Base-by-base conservation (phyloP, 1,140 invertebrate species). In the Caenorhabditis brenneri region DNA sequence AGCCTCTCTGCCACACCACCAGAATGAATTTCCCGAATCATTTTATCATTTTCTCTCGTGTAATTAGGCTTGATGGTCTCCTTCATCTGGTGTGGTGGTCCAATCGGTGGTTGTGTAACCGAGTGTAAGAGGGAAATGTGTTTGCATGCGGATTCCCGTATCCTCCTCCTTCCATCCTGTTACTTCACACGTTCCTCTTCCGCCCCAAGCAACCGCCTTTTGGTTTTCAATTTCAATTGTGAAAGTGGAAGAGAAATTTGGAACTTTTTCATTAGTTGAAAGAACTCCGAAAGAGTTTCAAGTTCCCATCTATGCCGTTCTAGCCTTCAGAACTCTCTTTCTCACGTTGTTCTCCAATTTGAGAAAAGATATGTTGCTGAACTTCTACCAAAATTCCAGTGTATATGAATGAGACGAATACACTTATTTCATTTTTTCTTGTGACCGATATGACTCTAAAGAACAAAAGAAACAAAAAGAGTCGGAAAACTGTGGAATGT, bases 201-300 rank as follows among this genome's bases (percentile, higher is more conserved):
- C 53, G n/a, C 53, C 53, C n/a, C n/a, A n/a, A n/a, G n/a, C n/a
- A 51, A 27, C 5, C 58, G 31, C 65, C n/a, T 24, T 27, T 6
- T 2, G 36, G 65, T 74, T 74, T 74, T 31, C 65, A 74, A 74
- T 74, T 74, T 74, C 65, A 74, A 74, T 74, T 74, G 65, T 74
- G 33, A 74, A 74, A 74, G 33, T 74, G 65, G 36, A n/a, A 42
- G 39, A 12, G 12, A 42, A 5, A 42, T 42, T 42, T 24, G 6
- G 65, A 74, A 74, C 65, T 74, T 74, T 74, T 74, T 74, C 65
- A 74, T 74, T 74, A 33, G 15, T 9, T 42, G n/a, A 7, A 42
- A 36, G 36, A 33, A n/a, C n/a, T 74, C 65, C 2, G 29, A 65
- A 27, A 65, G 31, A 74, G 65, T 42, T 74, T n/a, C 36, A 7